A percentile compares a stretch with the other conserved stretches of the same genome.
These are phyloP conservation scores for Aporophyla nigra DNA, from an alignment of 2,888 invertebrate species.

Conservation along the genomic window DNA sequence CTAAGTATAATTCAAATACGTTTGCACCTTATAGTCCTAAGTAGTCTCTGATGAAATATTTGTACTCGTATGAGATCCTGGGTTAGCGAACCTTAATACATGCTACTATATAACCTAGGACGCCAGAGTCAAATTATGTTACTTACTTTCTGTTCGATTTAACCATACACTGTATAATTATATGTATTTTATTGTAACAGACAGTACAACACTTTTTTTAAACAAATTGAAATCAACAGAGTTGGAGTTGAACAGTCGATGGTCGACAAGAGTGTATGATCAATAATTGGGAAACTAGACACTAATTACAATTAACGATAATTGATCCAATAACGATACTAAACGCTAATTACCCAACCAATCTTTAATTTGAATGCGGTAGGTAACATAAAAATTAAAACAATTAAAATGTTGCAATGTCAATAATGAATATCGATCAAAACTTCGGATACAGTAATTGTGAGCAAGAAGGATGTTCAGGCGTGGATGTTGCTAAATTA, in stretches of 20 bases:
- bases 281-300: background rate
- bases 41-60: no score
- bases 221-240: no score
- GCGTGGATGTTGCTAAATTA: conserved; percentile 38
- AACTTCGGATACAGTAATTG: conserved; percentile 55
- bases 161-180: no score
- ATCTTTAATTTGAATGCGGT: background rate
- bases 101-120: no score
- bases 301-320: background rate
- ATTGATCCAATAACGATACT: background rate
- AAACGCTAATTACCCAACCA: background rate
- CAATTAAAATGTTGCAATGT: conserved; percentile 28
- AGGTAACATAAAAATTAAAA: conserved; percentile 13
- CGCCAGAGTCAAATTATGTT: no score
- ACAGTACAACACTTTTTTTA: no score
- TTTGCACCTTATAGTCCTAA: no score
- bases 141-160: no score
- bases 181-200: no score
- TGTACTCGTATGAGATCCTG: no score
- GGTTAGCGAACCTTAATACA: no score
- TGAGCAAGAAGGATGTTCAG: conserved; percentile 37
- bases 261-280: background rate
- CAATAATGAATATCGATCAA: conserved; percentile 41
- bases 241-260: background rate
- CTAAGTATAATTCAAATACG: no score